Percentiles rank a stretch among this genome's conserved stretches.
phyloP scores from a whole-genome alignment of 2,797 vertebrate genomes.

The Ispidina picta region DNA sequence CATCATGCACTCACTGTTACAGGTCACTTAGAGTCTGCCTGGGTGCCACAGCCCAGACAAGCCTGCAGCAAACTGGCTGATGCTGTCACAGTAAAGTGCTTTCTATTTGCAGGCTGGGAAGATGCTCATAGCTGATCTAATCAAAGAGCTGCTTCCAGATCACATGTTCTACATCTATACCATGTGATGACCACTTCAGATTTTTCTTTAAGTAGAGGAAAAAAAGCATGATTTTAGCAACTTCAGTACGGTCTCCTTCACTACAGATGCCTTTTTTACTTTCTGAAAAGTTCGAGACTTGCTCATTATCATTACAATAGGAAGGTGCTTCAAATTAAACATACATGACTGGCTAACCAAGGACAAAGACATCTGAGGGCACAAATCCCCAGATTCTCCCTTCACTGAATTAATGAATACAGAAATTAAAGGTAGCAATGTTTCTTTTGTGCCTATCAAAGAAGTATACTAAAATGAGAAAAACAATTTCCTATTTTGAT shows the following conservation, averaged over 20 bases:
- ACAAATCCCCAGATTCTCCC: neutral
- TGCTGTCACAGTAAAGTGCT: neutral
- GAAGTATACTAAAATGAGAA: neutral
- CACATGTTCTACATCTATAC: neutral
- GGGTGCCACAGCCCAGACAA: neutral
- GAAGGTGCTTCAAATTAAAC: slow-evolving; percentile 33
- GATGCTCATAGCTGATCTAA: neutral
- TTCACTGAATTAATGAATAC: neutral
- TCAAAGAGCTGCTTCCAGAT: neutral
- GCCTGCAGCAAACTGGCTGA: neutral
- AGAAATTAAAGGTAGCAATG: slow-evolving; percentile 15
- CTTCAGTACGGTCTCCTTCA: neutral
- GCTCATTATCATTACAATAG: slow-evolving; percentile 3
- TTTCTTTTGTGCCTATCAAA: slow-evolving; percentile 6
- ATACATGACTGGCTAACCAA: neutral
- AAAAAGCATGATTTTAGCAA: neutral
- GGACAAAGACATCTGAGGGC: neutral
- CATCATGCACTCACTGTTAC: neutral
- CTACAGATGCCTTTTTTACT: neutral
- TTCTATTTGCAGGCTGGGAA: neutral
- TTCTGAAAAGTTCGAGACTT: neutral
- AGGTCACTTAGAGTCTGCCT: neutral
- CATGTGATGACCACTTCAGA: neutral
- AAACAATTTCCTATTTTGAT: neutral
- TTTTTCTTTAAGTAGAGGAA: neutral